phyloP scores from a whole-genome alignment of 2,888 invertebrate genomes.

The Suillia variegata region DNA sequence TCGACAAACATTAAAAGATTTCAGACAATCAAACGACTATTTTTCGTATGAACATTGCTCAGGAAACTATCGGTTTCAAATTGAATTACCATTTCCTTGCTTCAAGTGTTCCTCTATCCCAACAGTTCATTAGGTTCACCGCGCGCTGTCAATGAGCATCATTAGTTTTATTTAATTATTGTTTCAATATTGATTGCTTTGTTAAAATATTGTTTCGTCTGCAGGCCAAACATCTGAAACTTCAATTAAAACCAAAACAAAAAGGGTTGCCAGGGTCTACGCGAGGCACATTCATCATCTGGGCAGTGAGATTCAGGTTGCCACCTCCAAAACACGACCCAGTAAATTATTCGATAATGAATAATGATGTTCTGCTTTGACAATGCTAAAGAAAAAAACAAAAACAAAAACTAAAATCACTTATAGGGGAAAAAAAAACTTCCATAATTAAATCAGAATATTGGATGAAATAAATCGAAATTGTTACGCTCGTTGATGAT shows the following conservation, averaged over 20 bases:
- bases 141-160: slow-evolving; percentile 47
- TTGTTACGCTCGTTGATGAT: not conserved
- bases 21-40: too few relatives aligned
- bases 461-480: not conserved
- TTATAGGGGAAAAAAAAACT: not conserved
- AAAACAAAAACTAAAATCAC: not conserved
- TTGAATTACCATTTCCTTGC: too few relatives aligned
- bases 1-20: too few relatives aligned
- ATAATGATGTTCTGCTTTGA: slow-evolving; percentile 52
- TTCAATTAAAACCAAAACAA: not conserved
- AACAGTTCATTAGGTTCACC: not conserved
- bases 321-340: slow-evolving; percentile 2
- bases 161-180: slow-evolving; percentile 52
- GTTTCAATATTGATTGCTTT: slow-evolving; percentile 48
- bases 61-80: too few relatives aligned
- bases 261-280: slow-evolving; percentile 1
- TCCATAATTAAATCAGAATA: not conserved
- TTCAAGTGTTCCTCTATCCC: not conserved
- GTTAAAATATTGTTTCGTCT: slow-evolving; percentile 29
- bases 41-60: too few relatives aligned
- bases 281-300: too few relatives aligned
- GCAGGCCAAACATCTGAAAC: not conserved
- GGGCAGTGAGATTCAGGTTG: not conserved
- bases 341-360: slow-evolving; percentile 45
- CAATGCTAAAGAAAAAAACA: slow-evolving; percentile 30